These are phyloP conservation scores for Rhadinocentrus ornatus DNA, from an alignment of 2,797 vertebrate species.

Conservation along the genomic window DNA sequence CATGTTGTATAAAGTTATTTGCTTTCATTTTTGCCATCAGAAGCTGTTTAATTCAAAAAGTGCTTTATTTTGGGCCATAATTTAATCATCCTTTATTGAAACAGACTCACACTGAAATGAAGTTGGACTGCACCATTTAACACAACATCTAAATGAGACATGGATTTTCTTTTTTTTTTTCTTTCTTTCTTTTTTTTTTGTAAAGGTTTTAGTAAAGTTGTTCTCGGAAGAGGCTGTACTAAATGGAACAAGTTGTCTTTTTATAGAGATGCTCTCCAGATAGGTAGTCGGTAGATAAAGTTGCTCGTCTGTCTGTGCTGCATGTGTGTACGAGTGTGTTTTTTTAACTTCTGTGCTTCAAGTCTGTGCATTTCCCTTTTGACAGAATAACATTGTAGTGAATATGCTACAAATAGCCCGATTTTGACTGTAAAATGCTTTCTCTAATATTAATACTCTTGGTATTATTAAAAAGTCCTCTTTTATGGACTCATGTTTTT, in stretches of 20 bases:
- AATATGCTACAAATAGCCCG: conserved; percentile 52
- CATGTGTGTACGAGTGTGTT: conserved; percentile 75
- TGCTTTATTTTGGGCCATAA: conserved; percentile 45
- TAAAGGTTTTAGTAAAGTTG: conserved; percentile 40
- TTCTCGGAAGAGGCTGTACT: conserved; percentile 35
- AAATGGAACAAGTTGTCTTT: conserved; percentile 61
- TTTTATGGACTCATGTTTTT: conserved; percentile 75
- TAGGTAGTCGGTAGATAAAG: conserved; percentile 68
- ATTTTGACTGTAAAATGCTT: conserved; percentile 73
- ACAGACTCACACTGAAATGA: conserved; percentile 12
- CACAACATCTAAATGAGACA: conserved; percentile 18
- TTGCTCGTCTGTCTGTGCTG: conserved; percentile 80
- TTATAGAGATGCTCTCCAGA: conserved; percentile 64
- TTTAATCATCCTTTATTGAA: conserved; percentile 19
- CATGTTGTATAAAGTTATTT: conserved; percentile 58
- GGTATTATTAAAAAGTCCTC: conserved; percentile 60
- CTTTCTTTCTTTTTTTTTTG: neutral
- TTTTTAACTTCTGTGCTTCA: conserved; percentile 49
- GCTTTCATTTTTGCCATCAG: conserved; percentile 29
- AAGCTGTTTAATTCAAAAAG: conserved; percentile 27
- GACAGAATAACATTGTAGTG: conserved; percentile 63
- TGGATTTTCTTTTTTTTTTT: neutral
- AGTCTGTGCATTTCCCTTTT: conserved; percentile 51
- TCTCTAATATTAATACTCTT: conserved; percentile 65
- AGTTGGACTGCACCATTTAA: neutral